These are phyloP conservation scores for Leptinotarsa tumamoca DNA, from an alignment of 2,888 invertebrate genomes.

Conservation along the genomic window DNA sequence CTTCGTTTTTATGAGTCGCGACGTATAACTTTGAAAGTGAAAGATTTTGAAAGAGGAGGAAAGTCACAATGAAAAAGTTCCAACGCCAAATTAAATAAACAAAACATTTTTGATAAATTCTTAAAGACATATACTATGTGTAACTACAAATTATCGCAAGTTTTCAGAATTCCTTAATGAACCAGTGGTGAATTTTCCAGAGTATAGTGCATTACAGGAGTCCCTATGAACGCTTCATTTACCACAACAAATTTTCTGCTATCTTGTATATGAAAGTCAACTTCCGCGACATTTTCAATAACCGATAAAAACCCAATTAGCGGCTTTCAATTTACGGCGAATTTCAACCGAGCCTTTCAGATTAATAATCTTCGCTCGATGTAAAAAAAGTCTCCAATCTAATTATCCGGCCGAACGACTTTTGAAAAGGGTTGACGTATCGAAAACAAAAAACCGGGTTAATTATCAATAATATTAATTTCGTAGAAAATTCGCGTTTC, in stretches of 20 bases:
- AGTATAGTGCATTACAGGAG: neutral
- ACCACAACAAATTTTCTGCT: constrained; percentile 4
- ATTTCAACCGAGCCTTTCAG: constrained; percentile 20
- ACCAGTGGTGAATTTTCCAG: neutral
- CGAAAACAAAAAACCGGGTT: constrained; percentile 41
- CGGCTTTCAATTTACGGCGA: constrained; percentile 21
- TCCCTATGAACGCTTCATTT: neutral
- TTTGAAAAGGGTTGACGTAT: constrained; percentile 38
- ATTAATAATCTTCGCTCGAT: constrained; percentile 27
- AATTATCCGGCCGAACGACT: constrained; percentile 37
- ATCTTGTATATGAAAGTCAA: neutral
- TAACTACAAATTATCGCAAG: neutral
- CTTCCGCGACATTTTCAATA: constrained; percentile 27
- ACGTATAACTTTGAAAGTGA: no score
- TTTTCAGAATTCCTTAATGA: neutral
- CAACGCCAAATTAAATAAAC: no score
- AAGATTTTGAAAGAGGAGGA: no score
- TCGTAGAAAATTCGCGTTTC: constrained; percentile 45
- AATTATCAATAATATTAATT: constrained; percentile 49
- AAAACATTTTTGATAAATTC: no score
- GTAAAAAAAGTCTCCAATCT: constrained; percentile 33
- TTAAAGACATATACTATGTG: neutral
- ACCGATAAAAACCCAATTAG: constrained; percentile 36
- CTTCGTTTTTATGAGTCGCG: no score
- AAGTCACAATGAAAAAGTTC: no score